These are phyloP conservation scores for Pelecanoides urinatrix DNA, from an alignment of 2,113 vertebrate genomes.

Conservation along the genomic window DNA sequence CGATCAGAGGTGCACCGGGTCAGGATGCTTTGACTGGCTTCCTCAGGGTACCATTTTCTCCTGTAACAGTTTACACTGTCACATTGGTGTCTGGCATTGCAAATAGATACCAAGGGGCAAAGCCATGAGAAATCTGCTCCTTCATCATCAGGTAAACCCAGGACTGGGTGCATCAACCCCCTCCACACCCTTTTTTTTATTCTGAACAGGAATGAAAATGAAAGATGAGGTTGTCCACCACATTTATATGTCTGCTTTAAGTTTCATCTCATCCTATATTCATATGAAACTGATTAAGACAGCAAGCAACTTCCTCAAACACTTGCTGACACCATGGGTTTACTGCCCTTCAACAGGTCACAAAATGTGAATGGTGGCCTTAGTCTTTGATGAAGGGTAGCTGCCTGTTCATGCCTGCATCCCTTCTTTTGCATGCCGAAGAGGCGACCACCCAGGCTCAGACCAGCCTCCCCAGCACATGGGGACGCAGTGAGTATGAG, in stretches of 20 bases:
- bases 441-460: not conserved
- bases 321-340: not conserved
- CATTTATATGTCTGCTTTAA: not conserved
- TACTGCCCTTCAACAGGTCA: not conserved
- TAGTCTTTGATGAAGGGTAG: not conserved
- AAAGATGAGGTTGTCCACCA: not conserved
- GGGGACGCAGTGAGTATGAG: not conserved
- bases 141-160: not conserved
- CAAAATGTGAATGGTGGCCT: not conserved
- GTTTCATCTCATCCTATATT: not conserved
- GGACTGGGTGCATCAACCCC: not conserved
- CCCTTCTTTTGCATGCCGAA: not conserved
- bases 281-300: not conserved
- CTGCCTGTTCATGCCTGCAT: not conserved
- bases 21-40: not conserved
- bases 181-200: not conserved
- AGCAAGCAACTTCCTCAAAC: not conserved
- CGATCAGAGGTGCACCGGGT: accelerated
- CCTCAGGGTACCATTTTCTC: not conserved
- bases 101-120: not conserved
- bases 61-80: not conserved
- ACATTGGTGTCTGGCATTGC: not conserved
- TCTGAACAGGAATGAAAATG: not conserved
- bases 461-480: not conserved
- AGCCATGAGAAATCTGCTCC: not conserved